Conservation (phyloP, 2,113 vertebrate species). For the Sporophila hypoxantha region DNA sequence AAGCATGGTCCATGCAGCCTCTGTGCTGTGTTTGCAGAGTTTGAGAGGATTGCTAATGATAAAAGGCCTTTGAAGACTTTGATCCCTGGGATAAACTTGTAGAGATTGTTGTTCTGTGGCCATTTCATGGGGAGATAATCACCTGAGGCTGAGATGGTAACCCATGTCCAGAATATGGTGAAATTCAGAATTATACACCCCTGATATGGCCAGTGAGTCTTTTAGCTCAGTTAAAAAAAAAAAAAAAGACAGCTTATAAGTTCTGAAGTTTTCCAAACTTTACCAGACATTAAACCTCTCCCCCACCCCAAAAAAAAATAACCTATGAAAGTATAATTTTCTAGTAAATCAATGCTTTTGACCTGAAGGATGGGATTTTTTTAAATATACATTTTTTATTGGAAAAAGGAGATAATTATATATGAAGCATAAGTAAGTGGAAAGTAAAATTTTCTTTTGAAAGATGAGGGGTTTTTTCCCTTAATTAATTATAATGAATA, state of each 20-base stretch:
- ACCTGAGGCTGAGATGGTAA: neutral
- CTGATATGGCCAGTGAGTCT: neutral
- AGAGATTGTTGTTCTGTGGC: neutral
- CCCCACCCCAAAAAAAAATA: rapidly evolving
- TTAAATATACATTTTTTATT: neutral
- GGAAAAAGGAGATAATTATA: neutral
- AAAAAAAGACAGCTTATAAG: neutral
- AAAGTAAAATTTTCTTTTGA: neutral
- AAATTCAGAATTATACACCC: neutral
- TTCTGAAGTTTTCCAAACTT: neutral
- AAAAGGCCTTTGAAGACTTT: neutral
- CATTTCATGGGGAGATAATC: neutral
- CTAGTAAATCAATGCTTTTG: neutral
- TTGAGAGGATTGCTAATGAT: neutral
- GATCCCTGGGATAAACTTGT: neutral
- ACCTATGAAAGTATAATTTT: neutral
- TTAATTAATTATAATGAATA: neutral
- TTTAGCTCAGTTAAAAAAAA: neutral
- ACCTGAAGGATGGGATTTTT: neutral
- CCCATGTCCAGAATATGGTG: neutral
- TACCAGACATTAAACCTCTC: neutral
- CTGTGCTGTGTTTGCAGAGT: neutral
- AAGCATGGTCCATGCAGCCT: neutral
- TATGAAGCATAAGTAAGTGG: neutral
- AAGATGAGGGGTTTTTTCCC: neutral